Conservation (phyloP, 2,888 invertebrate species). For the Diploptera punctata region DNA sequence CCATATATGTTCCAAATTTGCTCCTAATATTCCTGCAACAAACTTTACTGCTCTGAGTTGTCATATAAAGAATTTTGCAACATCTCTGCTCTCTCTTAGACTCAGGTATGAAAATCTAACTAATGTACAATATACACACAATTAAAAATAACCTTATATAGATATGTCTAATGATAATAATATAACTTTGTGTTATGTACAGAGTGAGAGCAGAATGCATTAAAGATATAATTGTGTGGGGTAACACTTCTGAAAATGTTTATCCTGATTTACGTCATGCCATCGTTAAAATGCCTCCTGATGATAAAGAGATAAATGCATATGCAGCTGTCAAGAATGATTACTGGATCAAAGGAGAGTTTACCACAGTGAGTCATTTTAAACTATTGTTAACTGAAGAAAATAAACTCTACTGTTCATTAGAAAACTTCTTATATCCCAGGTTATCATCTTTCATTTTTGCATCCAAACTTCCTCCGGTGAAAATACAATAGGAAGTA, state of each 20-base stretch:
- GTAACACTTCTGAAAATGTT: slow-evolving; percentile 69
- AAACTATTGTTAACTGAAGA: no score
- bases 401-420: no score
- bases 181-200: not conserved
- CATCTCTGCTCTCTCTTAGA: not conserved
- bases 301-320: slow-evolving; percentile 46
- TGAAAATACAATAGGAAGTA: no score
- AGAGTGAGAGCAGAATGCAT: slow-evolving; percentile 55
- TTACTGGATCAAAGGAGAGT: slow-evolving; percentile 60
- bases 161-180: no score
- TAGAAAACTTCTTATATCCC: no score
- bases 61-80: not conserved
- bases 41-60: not conserved
- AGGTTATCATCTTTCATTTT: no score
- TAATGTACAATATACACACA: no score
- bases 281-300: slow-evolving; percentile 45
- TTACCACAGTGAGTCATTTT: slow-evolving; percentile 62
- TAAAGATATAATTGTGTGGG: slow-evolving; percentile 66
- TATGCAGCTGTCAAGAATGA: slow-evolving; percentile 59
- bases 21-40: not conserved
- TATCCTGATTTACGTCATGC: slow-evolving; percentile 62
- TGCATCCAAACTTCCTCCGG: no score
- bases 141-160: no score
- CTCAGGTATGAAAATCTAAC: not conserved
- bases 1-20: not conserved